Percentiles rank a stretch among this genome's conserved stretches.
Evolutionary conservation across 2,113 vertebrate species (phyloP).

Genomic region (Probosciger aterrimus): DNA sequence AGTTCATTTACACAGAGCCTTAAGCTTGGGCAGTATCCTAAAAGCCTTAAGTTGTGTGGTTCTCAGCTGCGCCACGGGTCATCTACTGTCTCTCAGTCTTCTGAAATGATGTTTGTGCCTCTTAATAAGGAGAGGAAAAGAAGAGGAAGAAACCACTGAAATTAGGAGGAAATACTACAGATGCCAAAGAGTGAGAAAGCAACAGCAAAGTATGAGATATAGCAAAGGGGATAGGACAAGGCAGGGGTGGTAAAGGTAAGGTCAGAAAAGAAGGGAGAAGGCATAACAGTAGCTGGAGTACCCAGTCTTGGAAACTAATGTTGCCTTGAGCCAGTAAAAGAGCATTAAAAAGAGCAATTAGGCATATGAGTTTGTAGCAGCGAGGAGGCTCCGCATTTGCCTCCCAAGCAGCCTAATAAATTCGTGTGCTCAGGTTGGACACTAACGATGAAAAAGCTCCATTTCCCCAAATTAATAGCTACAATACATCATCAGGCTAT

Average conservation of each 20-base stretch:
- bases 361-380: background rate
- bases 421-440: background rate
- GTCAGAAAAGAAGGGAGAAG: background rate
- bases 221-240: background rate
- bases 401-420: background rate
- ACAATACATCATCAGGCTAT: background rate
- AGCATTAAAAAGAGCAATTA: background rate
- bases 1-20: background rate
- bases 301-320: background rate
- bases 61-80: background rate
- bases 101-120: background rate
- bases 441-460: background rate
- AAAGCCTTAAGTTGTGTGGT: background rate
- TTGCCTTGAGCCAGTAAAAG: background rate
- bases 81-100: background rate
- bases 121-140: background rate
- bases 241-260: background rate
- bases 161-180: background rate
- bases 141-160: background rate
- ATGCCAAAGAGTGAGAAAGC: background rate
- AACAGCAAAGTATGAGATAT: background rate
- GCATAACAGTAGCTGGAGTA: background rate
- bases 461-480: constrained; percentile 20
- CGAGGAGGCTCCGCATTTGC: background rate
- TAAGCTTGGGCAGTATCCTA: background rate